phyloP scores from a whole-genome alignment of 2,797 vertebrate species.

The Enteromius thamalakanensis region DNA sequence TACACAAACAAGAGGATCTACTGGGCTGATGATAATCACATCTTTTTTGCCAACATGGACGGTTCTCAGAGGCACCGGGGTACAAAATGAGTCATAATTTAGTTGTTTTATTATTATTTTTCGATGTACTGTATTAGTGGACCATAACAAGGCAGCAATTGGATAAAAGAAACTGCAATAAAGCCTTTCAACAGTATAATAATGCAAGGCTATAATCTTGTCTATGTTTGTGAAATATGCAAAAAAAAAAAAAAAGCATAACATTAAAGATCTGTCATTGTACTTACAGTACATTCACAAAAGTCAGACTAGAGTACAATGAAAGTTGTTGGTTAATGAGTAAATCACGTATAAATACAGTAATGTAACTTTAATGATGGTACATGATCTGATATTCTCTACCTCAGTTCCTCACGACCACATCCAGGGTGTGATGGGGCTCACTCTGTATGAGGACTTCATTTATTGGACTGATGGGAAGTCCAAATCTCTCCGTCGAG shows the following conservation, averaged over 20 bases:
- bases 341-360: background rate
- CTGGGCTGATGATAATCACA: conserved; percentile 96
- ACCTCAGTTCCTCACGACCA: conserved; percentile 92
- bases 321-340: background rate
- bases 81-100: conserved; percentile 65
- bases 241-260: background rate
- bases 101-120: background rate
- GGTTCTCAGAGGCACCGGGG: conserved; percentile 91
- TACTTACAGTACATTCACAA: background rate
- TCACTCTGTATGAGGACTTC: conserved; percentile 98
- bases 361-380: conserved; percentile 25
- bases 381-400: conserved; percentile 73
- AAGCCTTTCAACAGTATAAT: conserved; percentile 16
- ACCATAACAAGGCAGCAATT: conserved; percentile 8
- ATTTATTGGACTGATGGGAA: conserved; percentile 99
- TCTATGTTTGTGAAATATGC: background rate
- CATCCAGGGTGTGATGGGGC: conserved; percentile 94
- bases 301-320: background rate
- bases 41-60: conserved; percentile 95
- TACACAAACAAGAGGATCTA: conserved; percentile 95
- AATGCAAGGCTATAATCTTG: background rate
- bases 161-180: background rate
- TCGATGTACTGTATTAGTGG: background rate
- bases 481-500: conserved; percentile 94
- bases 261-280: background rate